A percentile compares a stretch with the other conserved stretches of the same genome.
Conservation (phyloP, 2,797 vertebrate genomes). For the Urocyon cinereoargenteus region DNA sequence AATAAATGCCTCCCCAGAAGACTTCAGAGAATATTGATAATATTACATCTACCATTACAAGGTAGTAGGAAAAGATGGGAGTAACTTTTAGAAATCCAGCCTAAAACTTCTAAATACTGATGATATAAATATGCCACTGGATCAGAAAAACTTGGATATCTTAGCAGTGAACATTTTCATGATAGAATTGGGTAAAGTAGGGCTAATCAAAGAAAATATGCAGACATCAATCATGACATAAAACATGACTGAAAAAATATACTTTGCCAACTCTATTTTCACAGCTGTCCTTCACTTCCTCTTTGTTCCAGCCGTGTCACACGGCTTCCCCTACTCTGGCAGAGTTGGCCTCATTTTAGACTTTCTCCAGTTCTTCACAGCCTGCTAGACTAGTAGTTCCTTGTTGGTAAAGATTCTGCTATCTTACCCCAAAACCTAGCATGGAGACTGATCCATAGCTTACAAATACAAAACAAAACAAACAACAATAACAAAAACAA, state of each 20-base stretch:
- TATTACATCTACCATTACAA: background rate
- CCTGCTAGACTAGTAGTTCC: background rate
- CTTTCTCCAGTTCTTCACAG: background rate
- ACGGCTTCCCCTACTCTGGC: too few species aligned
- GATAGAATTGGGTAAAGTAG: background rate
- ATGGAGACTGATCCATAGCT: background rate
- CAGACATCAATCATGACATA: background rate
- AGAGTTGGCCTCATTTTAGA: background rate
- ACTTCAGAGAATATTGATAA: background rate
- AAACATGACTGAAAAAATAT: background rate
- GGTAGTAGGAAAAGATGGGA: background rate
- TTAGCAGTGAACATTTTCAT: background rate
- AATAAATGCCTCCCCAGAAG: background rate
- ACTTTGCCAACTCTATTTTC: background rate
- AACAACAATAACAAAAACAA: background rate
- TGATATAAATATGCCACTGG: background rate
- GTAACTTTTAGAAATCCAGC: background rate
- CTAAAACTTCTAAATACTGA: background rate
- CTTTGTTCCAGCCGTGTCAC: background rate
- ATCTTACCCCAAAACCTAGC: background rate
- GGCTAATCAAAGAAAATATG: background rate
- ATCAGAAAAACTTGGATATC: background rate
- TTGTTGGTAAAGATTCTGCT: background rate
- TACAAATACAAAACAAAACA: background rate
- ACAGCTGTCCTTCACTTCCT: background rate